Base-by-base conservation (phyloP, 2,113 vertebrate species). In the Mirounga angustirostris region DNA sequence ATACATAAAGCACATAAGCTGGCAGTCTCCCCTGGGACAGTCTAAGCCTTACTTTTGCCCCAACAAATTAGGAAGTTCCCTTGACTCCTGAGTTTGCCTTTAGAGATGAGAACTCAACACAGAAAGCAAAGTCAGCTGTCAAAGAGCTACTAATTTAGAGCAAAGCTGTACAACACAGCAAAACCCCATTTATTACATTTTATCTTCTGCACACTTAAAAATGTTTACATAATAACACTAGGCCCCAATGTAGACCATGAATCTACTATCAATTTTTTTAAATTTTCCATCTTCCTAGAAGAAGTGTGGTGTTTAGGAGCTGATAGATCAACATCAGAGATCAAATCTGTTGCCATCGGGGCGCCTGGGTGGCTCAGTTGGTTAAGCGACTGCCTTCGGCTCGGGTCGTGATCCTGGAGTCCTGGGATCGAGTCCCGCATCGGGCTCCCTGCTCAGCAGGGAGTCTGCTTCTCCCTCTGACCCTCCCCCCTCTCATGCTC, bases 91-190 rank as follows among this genome's bases (percentile, higher is more conserved):
- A 67, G 16, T 83, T 87, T 78, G 54, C 92, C 58, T 94, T 92
- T 59, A 73, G 46, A 89, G 69, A 46, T 91, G 73, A 92, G 40
- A 95, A 85, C 46, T 95, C 46, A 94, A 88, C 50, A 83, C 8
- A 79, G 69, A 63, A 95, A 86, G 33, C 65, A n/a, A 69, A 69
- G 30, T 69, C 59, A 92, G 54, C 46, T 81, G 81, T 71, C 69
- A 95, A 65, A 92, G 2, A 96, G 50, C 30, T 79, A 50, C 40
- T 87, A 92, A 69, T 80, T 97, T 91, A 90, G 30, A 96, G 28
- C 22, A 97, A 76, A 80, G 43, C 71, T 81, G 40, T 59, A 76
- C 8, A 61, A 83, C 50, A 65, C 2, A 92, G 65, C 46, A 96
- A 81, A 91, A 86, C 33, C 56, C 63, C 40, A 59, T 83, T 85